phyloP scores from a whole-genome alignment of 2,888 invertebrate genomes.

The Hyppa rectilinea region DNA sequence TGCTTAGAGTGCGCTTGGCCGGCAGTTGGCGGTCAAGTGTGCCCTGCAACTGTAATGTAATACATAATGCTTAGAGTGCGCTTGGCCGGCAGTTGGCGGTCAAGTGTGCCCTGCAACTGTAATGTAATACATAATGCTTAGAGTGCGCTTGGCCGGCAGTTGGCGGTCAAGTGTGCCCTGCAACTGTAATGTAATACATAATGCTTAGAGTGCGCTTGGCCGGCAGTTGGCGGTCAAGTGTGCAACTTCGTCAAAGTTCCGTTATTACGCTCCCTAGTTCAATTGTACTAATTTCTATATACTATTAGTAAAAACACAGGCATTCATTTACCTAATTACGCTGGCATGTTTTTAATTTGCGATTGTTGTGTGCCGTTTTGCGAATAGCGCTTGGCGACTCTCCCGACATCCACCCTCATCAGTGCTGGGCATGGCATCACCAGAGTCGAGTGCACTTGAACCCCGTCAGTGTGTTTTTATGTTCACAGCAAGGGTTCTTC shows the following conservation, averaged over 20 bases:
- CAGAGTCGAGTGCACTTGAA: conserved; percentile 36
- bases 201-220: not conserved
- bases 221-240: not conserved
- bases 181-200: not conserved
- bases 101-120: too few species aligned
- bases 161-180: not conserved
- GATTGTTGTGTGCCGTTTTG: conserved; percentile 16
- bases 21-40: not conserved
- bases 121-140: too few species aligned
- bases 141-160: not conserved
- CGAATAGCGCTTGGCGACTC: conserved; percentile 39
- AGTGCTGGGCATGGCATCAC: conserved; percentile 16
- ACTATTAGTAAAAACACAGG: not conserved
- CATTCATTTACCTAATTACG: not conserved
- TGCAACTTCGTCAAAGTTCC: not conserved
- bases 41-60: too few species aligned
- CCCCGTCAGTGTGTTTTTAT: conserved; percentile 68
- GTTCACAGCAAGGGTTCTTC: conserved; percentile 94
- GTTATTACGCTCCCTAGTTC: not conserved
- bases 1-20: not conserved
- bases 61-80: not conserved
- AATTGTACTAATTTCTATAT: not conserved
- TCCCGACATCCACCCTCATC: conserved; percentile 35
- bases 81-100: not conserved
- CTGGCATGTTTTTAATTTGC: conserved; percentile 17